phyloP scores from a whole-genome alignment of 2,888 invertebrate genomes.

The Morpho achilles region DNA sequence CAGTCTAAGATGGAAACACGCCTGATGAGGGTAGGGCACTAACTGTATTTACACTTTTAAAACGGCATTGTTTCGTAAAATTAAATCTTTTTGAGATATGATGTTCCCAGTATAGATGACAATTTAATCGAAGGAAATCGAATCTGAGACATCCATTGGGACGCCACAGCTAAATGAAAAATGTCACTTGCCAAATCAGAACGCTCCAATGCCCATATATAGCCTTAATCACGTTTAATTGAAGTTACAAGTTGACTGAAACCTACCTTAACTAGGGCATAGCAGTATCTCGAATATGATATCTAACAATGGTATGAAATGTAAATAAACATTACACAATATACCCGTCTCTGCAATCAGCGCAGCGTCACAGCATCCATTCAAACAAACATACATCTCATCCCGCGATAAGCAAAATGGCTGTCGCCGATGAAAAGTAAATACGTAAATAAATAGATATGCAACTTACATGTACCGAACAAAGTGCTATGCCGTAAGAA shows the following conservation, averaged over 20 bases:
- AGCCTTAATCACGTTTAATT: too few relatives aligned
- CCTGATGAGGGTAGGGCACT: too few relatives aligned
- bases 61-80: too few relatives aligned
- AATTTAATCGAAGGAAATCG: too few relatives aligned
- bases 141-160: too few relatives aligned
- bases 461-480: constrained; percentile 46
- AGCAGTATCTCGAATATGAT: not conserved
- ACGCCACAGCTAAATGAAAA: too few relatives aligned
- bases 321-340: constrained; percentile 2
- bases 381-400: constrained; percentile 45
- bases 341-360: constrained; percentile 13
- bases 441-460: constrained; percentile 67
- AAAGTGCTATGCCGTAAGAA: constrained; percentile 34
- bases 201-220: too few relatives aligned
- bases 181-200: too few relatives aligned
- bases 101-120: too few relatives aligned
- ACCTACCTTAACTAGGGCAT: not conserved
- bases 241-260: too few relatives aligned
- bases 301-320: constrained; percentile 1
- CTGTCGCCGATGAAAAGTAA: constrained; percentile 65
- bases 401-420: constrained; percentile 62
- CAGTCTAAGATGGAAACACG: not conserved
- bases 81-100: too few relatives aligned
- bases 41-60: too few relatives aligned
- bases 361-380: constrained; percentile 22